A percentile compares a stretch with the other conserved stretches of the same genome.
These are phyloP conservation scores for Megalurothrips usitatus DNA, from an alignment of 2,888 invertebrate genomes.

Conservation along the genomic window DNA sequence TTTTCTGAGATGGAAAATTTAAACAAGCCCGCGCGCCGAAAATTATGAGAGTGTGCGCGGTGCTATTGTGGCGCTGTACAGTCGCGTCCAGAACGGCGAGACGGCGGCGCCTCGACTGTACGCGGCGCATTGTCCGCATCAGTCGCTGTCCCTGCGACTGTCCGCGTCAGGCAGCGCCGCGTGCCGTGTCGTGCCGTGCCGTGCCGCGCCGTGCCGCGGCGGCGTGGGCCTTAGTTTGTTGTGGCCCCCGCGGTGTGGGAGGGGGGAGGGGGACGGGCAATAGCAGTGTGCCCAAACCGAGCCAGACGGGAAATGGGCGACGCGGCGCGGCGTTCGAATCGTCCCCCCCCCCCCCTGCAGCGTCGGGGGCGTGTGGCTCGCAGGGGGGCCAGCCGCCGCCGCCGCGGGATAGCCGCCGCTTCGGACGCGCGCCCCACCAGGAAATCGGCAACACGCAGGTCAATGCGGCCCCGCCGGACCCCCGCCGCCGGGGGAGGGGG, in stretches of 20 bases:
- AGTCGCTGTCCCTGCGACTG: not conserved
- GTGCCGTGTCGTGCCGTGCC: not conserved
- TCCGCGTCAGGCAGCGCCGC: not conserved
- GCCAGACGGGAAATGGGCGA: not conserved
- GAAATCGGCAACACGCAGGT: not conserved
- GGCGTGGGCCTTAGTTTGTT: not conserved
- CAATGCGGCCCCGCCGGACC: too few species aligned
- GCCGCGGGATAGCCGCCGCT: not conserved
- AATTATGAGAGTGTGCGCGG: too few species aligned
- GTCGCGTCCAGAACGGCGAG: too few species aligned
- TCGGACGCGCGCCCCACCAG: not conserved
- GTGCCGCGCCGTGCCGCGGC: not conserved
- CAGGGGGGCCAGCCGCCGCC: not conserved
- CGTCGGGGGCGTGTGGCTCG: not conserved
- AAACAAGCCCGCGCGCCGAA: too few species aligned
- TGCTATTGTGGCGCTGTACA: too few species aligned
- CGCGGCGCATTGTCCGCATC: too few species aligned
- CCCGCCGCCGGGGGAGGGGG: too few species aligned
- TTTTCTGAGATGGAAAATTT: too few species aligned
- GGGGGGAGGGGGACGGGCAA: not conserved
- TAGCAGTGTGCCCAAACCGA: not conserved
- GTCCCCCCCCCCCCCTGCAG: not conserved
- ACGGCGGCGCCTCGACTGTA: too few species aligned
- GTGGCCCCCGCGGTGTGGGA: too few species aligned
- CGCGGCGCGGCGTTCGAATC: not conserved